phyloP scores from a whole-genome alignment of 2,113 vertebrate genomes.

The Porphyrio hochstetteri region DNA sequence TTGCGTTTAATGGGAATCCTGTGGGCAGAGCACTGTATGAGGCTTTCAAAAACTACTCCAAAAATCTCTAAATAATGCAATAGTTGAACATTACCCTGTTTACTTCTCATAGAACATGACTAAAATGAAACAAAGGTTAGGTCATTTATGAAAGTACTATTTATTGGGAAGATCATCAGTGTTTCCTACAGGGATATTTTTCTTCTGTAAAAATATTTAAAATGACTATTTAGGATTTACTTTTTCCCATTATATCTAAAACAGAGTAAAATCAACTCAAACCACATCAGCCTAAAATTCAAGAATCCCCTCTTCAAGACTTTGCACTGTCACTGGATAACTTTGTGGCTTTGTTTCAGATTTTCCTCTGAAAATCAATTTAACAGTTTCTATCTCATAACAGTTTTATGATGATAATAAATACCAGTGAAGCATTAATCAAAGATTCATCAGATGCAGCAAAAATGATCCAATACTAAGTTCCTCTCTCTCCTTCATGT shows the following conservation, averaged over 20 bases:
- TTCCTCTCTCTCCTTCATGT: neutral
- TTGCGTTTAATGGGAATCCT: constrained; percentile 68
- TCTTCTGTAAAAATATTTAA: neutral
- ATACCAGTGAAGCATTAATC: neutral
- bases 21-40: constrained; percentile 13
- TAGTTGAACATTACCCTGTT: constrained; percentile 39
- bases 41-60: constrained; percentile 45
- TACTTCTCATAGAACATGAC: neutral
- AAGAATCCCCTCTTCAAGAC: neutral
- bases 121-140: constrained; percentile 19
- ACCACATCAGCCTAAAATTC: neutral
- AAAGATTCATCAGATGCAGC: neutral
- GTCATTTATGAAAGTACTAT: neutral
- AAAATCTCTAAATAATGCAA: constrained; percentile 65
- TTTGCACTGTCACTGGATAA: neutral
- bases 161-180: constrained; percentile 11
- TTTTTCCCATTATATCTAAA: neutral
- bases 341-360: neutral
- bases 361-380: neutral
- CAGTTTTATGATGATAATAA: constrained; percentile 9
- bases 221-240: neutral
- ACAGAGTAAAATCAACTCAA: neutral
- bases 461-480: neutral
- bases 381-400: constrained; percentile 4
- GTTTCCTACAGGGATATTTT: neutral